phyloP scores from a whole-genome alignment of 2,113 vertebrate genomes.

The Mixornis gularis region DNA sequence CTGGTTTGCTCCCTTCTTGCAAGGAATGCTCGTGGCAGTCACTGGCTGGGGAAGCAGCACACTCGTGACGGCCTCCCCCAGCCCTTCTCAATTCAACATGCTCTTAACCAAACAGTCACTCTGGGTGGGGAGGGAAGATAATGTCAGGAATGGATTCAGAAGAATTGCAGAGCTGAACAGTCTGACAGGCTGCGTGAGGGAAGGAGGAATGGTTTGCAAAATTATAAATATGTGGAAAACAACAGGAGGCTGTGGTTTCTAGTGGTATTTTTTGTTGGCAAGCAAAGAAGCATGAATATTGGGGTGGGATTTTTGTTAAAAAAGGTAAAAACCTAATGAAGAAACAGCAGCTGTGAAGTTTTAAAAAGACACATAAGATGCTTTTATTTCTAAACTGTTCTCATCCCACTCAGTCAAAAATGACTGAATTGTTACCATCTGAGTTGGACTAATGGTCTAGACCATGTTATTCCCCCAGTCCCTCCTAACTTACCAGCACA shows the following conservation, averaged over 20 bases:
- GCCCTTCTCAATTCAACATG: background rate
- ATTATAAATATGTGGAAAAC: background rate
- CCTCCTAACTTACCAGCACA: background rate
- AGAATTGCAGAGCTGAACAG: background rate
- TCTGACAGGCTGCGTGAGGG: background rate
- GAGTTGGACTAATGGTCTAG: background rate
- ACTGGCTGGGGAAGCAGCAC: background rate
- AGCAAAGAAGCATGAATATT: background rate
- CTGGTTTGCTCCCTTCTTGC: background rate
- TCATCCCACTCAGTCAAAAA: background rate
- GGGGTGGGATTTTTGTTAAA: background rate
- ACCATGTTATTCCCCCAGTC: background rate
- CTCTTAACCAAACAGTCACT: background rate
- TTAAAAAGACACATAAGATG: background rate
- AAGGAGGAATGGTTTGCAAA: background rate
- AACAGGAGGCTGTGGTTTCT: background rate
- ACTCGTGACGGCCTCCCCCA: fast-evolving
- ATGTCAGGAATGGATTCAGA: background rate
- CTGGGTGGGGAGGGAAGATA: background rate
- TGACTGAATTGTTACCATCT: background rate
- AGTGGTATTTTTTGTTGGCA: background rate
- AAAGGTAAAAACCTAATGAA: background rate
- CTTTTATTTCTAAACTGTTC: background rate
- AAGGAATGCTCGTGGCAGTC: background rate
- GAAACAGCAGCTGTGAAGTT: background rate